These are phyloP conservation scores for Melanargia galathea DNA, from an alignment of 2,888 invertebrate genomes.

Conservation along the genomic window DNA sequence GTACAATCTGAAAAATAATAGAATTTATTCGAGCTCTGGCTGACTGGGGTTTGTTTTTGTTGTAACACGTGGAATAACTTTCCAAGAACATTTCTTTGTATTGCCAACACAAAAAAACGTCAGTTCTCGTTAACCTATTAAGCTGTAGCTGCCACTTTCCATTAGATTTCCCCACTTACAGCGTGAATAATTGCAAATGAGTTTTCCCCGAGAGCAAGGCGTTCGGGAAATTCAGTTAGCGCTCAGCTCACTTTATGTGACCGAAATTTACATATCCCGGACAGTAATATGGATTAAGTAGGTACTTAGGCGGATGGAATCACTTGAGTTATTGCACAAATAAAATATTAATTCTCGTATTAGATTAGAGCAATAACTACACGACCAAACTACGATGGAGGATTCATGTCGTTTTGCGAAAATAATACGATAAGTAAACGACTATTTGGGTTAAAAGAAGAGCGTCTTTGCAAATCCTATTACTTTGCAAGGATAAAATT, in stretches of 20 bases:
- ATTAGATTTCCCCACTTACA: slow-evolving; percentile 48
- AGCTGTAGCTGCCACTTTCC: slow-evolving; percentile 48
- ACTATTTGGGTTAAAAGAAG: slow-evolving; percentile 32
- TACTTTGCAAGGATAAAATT: slow-evolving; percentile 69
- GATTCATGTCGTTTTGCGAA: background rate
- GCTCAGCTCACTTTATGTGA: slow-evolving; percentile 31
- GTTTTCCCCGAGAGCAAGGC: slow-evolving; percentile 44
- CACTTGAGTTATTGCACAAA: slow-evolving; percentile 7
- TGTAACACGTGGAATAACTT: no score
- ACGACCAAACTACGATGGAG: background rate
- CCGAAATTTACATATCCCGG: slow-evolving; percentile 30
- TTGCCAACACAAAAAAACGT: slow-evolving; percentile 46
- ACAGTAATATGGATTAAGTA: slow-evolving; percentile 39
- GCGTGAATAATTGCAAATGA: slow-evolving; percentile 52
- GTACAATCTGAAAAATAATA: no score
- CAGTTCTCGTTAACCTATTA: slow-evolving; percentile 55
- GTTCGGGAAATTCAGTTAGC: slow-evolving; percentile 34
- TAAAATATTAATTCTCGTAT: slow-evolving; percentile 3
- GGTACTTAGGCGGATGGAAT: slow-evolving; percentile 8
- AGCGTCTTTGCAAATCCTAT: slow-evolving; percentile 71
- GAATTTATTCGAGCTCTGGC: no score
- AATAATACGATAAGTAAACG: background rate
- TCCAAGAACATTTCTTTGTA: background rate
- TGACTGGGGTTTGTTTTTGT: no score
- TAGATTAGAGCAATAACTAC: background rate